Base-by-base conservation (phyloP, 2,888 invertebrate species). In the Keiferia lycopersicella region DNA sequence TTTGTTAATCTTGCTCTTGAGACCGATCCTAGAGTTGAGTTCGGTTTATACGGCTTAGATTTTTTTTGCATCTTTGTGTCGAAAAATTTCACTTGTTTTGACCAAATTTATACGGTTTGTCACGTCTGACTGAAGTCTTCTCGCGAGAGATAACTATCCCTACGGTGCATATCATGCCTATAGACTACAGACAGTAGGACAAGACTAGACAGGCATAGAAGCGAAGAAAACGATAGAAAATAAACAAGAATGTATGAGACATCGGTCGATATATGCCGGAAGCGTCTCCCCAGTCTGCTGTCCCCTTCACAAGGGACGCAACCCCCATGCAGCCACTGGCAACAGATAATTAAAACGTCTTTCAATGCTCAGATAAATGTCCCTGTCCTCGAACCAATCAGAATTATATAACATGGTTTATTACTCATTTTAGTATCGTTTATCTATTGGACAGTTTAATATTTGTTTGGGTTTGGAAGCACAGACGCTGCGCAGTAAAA, bases 291-390 rank as follows among this genome's bases (percentile, higher is more conserved):
- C 34, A 7, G 6, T 26, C 22, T 30, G 56, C n/a, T 16, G 22
- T 10, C 2, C 6, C 51, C 26, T 22, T 22, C 16, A 4, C 45
- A 6, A 22, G 22, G 22, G 51, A 4, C 26, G 51, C 22, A 20
- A 26, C 51, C 22, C 22, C 51, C 10, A n/a, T n/a, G 51, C 51
- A 11, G 51, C 51, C 51, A 22, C 51, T 22, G 22, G 51, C 56
- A 30, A 56, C 56, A 26, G 26, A 56, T 56, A 56, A 56, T 56
- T 56, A 56, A 56, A 56, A 1, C 18, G 56, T 56, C 56, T 56
- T 56, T 26, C 34, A 16, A 18, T 56, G 56, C 56, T 56, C 56
- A 30, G 56, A 56, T 34, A 30, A 56, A 56, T 56, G 18, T 8
- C 7, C 4, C 56, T 8, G 30, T 56, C 11, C 16, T n/a, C 34